Evolutionary conservation across 2,797 vertebrate species (phyloP).

Genomic region (Melanotaenia pygmaea): DNA sequence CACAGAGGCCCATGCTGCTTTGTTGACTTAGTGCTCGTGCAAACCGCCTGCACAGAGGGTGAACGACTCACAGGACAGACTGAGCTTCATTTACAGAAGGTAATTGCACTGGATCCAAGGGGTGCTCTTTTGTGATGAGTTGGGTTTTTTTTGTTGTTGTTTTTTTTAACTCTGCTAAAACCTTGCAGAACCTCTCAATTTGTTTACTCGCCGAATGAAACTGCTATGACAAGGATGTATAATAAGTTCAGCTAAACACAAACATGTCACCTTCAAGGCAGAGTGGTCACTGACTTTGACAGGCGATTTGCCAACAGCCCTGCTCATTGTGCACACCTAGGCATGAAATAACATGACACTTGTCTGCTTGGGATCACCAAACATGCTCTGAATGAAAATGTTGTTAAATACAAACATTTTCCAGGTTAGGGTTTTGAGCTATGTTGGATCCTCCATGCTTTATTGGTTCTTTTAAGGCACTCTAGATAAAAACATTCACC

Average conservation of each 20-base stretch:
- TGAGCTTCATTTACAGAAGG: slow-evolving; percentile 81
- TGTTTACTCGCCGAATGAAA: slow-evolving; percentile 62
- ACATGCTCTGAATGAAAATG: slow-evolving; percentile 35
- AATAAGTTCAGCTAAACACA: slow-evolving; percentile 59
- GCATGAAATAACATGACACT: slow-evolving; percentile 53
- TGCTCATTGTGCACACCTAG: slow-evolving; percentile 37
- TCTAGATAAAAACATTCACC: slow-evolving; percentile 32
- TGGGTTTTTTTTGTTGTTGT: slow-evolving; percentile 51
- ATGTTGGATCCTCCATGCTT: slow-evolving; percentile 5
- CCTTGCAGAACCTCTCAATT: slow-evolving; percentile 58
- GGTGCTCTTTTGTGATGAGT: slow-evolving; percentile 72
- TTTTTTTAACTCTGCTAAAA: slow-evolving; percentile 62
- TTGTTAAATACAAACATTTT: slow-evolving; percentile 40
- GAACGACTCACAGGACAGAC: slow-evolving; percentile 67
- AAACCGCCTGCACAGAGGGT: slow-evolving; percentile 56
- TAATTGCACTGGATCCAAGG: slow-evolving; percentile 83
- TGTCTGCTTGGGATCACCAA: slow-evolving; percentile 22
- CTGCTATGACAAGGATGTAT: slow-evolving; percentile 57
- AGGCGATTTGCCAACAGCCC: slow-evolving; percentile 45
- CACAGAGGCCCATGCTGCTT: slow-evolving; percentile 67
- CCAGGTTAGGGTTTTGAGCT: slow-evolving; percentile 12
- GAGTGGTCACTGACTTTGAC: slow-evolving; percentile 56
- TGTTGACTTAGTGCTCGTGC: slow-evolving; percentile 76
- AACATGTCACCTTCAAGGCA: slow-evolving; percentile 51
- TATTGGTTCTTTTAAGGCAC: slow-evolving; percentile 18